phyloP scores from a whole-genome alignment of 1,140 invertebrate genomes.

The Acromyrmex charruanus region DNA sequence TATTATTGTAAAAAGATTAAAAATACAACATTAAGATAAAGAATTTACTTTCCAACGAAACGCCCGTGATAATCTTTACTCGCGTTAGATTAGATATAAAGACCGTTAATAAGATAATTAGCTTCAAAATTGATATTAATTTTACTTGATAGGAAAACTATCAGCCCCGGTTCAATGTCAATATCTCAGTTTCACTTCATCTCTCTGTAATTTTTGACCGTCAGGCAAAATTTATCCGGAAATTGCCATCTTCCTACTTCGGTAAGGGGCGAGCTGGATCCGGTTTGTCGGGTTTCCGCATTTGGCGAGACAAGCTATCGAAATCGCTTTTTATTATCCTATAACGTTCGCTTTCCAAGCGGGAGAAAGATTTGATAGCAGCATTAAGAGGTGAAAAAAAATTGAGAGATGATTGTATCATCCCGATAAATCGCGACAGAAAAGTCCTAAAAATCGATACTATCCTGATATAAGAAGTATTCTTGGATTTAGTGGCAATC shows the following conservation, averaged over 20 bases:
- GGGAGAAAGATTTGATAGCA: slow-evolving; percentile 1
- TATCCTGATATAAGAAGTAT: background rate
- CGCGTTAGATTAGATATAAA: background rate
- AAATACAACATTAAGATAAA: background rate
- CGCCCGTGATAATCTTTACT: background rate
- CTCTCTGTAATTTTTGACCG: slow-evolving; percentile 4
- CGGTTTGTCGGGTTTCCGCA: slow-evolving; percentile 26
- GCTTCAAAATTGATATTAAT: slow-evolving; percentile 10
- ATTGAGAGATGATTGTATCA: slow-evolving; percentile 20
- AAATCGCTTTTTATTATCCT: slow-evolving; percentile 37
- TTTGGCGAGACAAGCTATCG: background rate
- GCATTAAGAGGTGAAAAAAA: background rate
- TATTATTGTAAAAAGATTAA: background rate
- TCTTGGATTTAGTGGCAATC: background rate
- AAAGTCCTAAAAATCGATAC: background rate
- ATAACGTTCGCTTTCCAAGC: background rate
- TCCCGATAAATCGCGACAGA: background rate
- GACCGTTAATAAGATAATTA: background rate
- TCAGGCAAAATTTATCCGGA: slow-evolving; percentile 21
- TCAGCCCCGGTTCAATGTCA: background rate
- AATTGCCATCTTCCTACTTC: slow-evolving; percentile 33
- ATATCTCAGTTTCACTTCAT: background rate
- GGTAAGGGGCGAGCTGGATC: background rate
- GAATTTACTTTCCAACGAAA: background rate
- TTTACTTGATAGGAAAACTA: background rate